These are phyloP conservation scores for Malthinus seriepunctatus DNA, from an alignment of 2,888 invertebrate species.

Conservation along the genomic window DNA sequence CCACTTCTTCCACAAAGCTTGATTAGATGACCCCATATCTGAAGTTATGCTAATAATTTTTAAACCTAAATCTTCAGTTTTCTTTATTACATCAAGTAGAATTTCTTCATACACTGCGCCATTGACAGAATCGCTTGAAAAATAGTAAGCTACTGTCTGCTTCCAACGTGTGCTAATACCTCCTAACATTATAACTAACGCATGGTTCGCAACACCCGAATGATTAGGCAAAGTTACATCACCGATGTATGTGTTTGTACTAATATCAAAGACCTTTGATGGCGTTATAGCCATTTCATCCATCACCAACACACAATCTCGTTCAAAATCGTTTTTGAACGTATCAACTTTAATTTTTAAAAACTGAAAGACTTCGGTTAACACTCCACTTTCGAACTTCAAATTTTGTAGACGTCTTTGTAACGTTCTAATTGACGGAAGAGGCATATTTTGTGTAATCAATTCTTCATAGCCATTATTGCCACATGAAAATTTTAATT, in stretches of 20 bases:
- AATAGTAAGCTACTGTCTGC: constrained; percentile 39
- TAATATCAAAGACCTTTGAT: constrained; percentile 21
- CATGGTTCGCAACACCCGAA: constrained; percentile 7
- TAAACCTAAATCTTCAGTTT: constrained; percentile 11
- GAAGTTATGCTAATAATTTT: constrained; percentile 9
- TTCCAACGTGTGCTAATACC: constrained; percentile 39
- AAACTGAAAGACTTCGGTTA: constrained; percentile 4
- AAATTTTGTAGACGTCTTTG: constrained; percentile 21
- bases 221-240: constrained; percentile 27
- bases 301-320: constrained; percentile 25
- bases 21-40: constrained; percentile 10
- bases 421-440: constrained; percentile 28
- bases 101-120: constrained; percentile 15
- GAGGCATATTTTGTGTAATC: constrained; percentile 17
- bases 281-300: constrained; percentile 34
- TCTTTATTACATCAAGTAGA: constrained; percentile 9
- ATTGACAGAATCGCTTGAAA: constrained; percentile 33
- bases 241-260: constrained; percentile 34
- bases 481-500: constrained; percentile 26
- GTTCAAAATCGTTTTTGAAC: neutral
- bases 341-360: neutral
- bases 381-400: constrained; percentile 12
- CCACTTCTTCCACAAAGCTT: constrained; percentile 7
- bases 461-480: constrained; percentile 26
- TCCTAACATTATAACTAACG: constrained; percentile 39